Evolutionary conservation across 2,888 invertebrate genomes (phyloP).

Genomic region (Dione juno): DNA sequence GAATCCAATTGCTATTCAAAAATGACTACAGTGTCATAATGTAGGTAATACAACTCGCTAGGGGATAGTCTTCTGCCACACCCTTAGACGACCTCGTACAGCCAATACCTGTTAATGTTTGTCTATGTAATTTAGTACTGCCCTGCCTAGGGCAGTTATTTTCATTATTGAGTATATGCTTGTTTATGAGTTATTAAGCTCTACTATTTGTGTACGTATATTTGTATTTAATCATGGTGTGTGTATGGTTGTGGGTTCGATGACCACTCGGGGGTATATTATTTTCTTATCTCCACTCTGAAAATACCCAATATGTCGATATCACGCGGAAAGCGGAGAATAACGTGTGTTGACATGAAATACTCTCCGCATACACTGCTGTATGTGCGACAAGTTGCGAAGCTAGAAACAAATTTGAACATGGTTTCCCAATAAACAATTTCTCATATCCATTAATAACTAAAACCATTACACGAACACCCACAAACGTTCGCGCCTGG

Average conservation of each 20-base stretch:
- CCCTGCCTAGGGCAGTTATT: background rate
- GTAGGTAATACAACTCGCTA: background rate
- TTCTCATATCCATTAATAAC: constrained; percentile 1
- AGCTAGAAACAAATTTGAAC: too few species aligned
- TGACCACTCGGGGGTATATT: too few species aligned
- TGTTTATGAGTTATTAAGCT: background rate
- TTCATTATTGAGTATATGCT: background rate
- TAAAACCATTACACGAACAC: constrained; percentile 14
- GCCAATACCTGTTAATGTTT: constrained; percentile 20
- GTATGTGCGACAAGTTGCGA: too few species aligned
- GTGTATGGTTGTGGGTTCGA: too few species aligned
- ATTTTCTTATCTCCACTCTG: too few species aligned
- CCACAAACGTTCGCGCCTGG: constrained; percentile 23
- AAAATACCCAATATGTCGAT: too few species aligned
- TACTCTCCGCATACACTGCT: too few species aligned
- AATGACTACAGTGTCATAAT: background rate
- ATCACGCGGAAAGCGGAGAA: too few species aligned
- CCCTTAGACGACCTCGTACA: background rate
- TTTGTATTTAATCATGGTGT: too few species aligned
- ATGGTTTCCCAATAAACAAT: background rate
- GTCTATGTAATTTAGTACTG: background rate
- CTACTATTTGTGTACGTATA: too few species aligned
- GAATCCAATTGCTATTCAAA: background rate
- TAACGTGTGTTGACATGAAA: too few species aligned
- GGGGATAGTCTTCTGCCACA: constrained; percentile 11